Evolutionary conservation across 2,113 vertebrate species (phyloP), one percentile per base, ranked within the genome.

Genomic region (Salvelinus sp.): DNA sequence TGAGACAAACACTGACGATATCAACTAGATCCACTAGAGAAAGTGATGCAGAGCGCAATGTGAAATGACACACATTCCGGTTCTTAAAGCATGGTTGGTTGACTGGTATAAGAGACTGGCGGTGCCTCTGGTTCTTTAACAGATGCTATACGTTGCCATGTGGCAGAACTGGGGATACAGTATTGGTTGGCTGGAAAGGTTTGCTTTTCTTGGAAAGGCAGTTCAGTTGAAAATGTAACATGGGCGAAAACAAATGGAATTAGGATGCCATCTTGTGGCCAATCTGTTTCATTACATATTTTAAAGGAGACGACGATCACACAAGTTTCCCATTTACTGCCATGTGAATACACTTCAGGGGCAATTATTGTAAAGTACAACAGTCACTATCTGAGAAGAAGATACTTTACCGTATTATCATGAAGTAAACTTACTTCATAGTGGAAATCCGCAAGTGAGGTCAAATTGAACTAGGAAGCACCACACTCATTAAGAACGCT

Each of bases 191-290:
- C 54, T 13, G 18, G 23, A 58, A 54, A 6, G 9, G n/a, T 2
- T 64, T 64, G 58, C 18, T 6, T n/a, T 33, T 4, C 5, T 23
- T 65, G 10, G 28, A 67, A 33, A 28, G 28, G 27, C 27, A 16
- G 30, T 16, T 33, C 66, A 68, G 18, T 44, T 68, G 66, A 27
- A 38, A n/a, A 68, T 20, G 14, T 27, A 0, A 3, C 27, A 79
- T 44, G 38, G 38, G 2, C 38, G 70, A 30, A 20, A 14, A 68
- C 50, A 75, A 57, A 66, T 88, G 83, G 73, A 70, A 18, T 16
- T 9, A 70, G 71, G 3, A 75, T 86, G 88, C 84, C 84, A 63
- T 16, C 78, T 83, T 73, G 72, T 78, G 87, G 82, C 20, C 22
- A 25, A 1, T 9, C 54, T 16, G 4, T 16, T 16, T 76, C 16